A percentile compares a stretch with the other conserved stretches of the same genome.
These are phyloP conservation scores for Colletes latitarsis DNA, from an alignment of 1,140 invertebrate species.

Conservation along the genomic window DNA sequence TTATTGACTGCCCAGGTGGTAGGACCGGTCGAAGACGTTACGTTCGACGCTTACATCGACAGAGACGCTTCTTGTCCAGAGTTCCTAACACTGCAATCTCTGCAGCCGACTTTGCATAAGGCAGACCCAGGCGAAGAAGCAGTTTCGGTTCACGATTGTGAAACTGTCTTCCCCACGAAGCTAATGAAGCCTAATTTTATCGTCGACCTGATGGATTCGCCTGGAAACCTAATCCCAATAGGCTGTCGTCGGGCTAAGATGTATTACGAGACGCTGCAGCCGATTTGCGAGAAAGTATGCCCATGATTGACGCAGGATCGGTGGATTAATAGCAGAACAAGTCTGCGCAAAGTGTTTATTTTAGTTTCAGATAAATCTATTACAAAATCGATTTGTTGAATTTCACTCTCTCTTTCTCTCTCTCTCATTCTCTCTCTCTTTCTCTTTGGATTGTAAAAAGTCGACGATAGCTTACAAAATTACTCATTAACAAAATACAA, in stretches of 20 bases:
- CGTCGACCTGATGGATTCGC: slow-evolving; percentile 83
- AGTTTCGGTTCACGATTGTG: background rate
- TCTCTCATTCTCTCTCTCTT: background rate
- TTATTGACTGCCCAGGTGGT: slow-evolving; percentile 27
- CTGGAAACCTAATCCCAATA: slow-evolving; percentile 81
- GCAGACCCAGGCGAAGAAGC: background rate
- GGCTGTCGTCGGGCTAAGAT: slow-evolving; percentile 73
- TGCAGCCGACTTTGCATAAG: background rate
- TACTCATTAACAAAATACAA: slow-evolving; percentile 18
- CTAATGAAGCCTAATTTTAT: slow-evolving; percentile 83
- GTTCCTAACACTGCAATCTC: background rate
- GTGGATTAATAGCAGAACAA: background rate
- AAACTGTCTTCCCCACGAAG: slow-evolving; percentile 77
- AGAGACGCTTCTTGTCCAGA: background rate
- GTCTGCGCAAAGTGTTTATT: slow-evolving; percentile 7
- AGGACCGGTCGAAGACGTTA: slow-evolving; percentile 1
- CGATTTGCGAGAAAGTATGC: slow-evolving; percentile 7
- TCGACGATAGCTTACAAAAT: slow-evolving; percentile 33
- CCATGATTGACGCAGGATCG: background rate
- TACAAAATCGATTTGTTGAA: background rate
- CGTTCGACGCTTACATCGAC: background rate
- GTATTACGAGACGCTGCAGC: slow-evolving; percentile 58
- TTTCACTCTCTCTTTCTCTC: slow-evolving; percentile 16
- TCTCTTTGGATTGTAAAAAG: slow-evolving; percentile 36
- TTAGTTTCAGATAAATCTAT: background rate